These are phyloP conservation scores for Pseudococcus viburni DNA, from an alignment of 2,888 invertebrate genomes.

Conservation along the genomic window DNA sequence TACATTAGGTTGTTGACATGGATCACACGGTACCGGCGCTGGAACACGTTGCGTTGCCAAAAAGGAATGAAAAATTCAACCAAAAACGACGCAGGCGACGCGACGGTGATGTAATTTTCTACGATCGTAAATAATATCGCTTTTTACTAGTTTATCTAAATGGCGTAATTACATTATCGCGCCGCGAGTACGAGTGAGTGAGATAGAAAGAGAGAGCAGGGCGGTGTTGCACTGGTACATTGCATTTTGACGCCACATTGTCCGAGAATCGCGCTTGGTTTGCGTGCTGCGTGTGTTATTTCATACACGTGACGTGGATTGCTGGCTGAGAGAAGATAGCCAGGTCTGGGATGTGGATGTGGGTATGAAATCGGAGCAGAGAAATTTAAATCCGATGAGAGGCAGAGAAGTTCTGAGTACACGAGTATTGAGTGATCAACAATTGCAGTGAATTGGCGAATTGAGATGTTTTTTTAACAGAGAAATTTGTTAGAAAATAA, in stretches of 20 bases:
- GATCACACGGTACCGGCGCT: background rate
- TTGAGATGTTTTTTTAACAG: too few relatives aligned
- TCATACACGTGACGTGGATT: background rate
- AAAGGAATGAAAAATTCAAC: background rate
- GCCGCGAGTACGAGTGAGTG: background rate
- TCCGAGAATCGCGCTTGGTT: background rate
- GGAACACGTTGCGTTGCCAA: conserved; percentile 6
- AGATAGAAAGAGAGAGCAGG: background rate
- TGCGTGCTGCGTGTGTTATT: background rate
- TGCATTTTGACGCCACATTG: conserved; percentile 11
- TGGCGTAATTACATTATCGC: conserved; percentile 48
- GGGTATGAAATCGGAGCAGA: background rate
- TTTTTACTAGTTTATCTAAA: conserved; percentile 40
- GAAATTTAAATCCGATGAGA: background rate
- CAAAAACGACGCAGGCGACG: background rate
- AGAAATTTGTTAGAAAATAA: too few relatives aligned
- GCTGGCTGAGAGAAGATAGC: background rate
- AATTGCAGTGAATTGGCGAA: too few relatives aligned
- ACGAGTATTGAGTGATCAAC: background rate
- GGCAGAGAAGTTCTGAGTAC: background rate
- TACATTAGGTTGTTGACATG: conserved; percentile 18
- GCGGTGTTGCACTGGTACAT: background rate
- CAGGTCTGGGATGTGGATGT: background rate
- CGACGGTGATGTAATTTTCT: conserved; percentile 39
- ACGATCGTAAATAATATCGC: conserved; percentile 36